Percentiles rank a stretch among this genome's conserved stretches.
phyloP scores from a whole-genome alignment of 2,888 invertebrate genomes.

The Clistopyga incitator region DNA sequence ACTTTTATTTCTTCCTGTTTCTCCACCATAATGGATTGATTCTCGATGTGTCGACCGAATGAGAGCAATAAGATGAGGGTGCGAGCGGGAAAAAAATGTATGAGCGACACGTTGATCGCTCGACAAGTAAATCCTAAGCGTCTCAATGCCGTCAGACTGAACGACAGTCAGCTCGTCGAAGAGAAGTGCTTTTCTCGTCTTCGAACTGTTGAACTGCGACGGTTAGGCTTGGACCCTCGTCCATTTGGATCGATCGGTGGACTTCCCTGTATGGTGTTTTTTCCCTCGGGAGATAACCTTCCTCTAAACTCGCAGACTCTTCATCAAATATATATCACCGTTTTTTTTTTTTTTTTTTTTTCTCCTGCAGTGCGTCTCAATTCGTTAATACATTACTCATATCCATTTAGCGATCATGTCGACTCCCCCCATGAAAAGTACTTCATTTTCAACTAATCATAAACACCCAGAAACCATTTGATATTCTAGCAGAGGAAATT shows the following conservation, averaged over 20 bases:
- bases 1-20: background rate
- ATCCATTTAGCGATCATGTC: conserved; percentile 61
- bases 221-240: conserved; percentile 29
- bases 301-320: conserved; percentile 46
- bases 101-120: conserved; percentile 17
- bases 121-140: conserved; percentile 48
- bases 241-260: conserved; percentile 29
- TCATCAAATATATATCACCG: conserved; percentile 28
- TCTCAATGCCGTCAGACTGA: conserved; percentile 23
- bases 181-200: conserved; percentile 30
- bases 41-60: conserved; percentile 8
- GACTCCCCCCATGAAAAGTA: conserved; percentile 52
- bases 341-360: conserved; percentile 53
- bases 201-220: conserved; percentile 19
- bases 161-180: background rate
- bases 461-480: too few species aligned
- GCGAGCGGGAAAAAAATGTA: background rate
- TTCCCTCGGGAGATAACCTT: conserved; percentile 61
- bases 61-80: background rate
- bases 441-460: background rate
- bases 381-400: conserved; percentile 21
- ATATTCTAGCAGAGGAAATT: too few species aligned
- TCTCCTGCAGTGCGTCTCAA: conserved; percentile 4
- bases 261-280: conserved; percentile 19
- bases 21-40: conserved; percentile 25